Base-by-base conservation (phyloP, 2,113 vertebrate species). In the Psettodes erumei region DNA sequence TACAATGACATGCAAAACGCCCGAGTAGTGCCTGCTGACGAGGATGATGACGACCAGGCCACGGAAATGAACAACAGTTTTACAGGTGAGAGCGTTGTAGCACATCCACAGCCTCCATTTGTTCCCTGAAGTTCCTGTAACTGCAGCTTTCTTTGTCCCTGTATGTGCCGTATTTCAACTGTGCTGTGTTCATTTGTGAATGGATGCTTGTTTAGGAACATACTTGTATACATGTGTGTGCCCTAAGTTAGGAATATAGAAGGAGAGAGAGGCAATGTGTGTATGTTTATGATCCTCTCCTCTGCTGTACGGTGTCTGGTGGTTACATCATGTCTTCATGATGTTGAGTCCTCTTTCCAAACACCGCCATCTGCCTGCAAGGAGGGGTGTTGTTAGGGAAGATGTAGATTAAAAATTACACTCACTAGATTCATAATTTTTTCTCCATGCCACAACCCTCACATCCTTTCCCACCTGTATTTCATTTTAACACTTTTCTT, bases 61-160 rank as follows among this genome's bases (percentile, higher is more conserved):
- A 94, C 96, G 96, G 97, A 98, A 96, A 99, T 99, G 97, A 99
- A 96, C 95, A 99, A 96, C 94, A 96, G 96, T 91, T 97, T 98
- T 93, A 98, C 97, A 98, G 97, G 97, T 99, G 95, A 96, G 88
- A 50, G 55, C 32, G 12, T 69, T 6, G 40, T 58, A 48, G 56
- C 58, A 5, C 23, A n/a, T 72, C 12, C 63, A 21, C 66, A 32
- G 60, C 40, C 23, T 64, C 62, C 4, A 19, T n/a, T 13, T 21
- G 3, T 66, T 51, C 4, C 59, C 42, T 23, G 23, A 61, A 67
- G 56, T 83, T 78, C 62, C 12, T 33, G 21, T 50, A 40, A 33
- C 32, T 45, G 21, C 13, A 33, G 65, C 56, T 64, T 51, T 72
- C 30, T 55, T n/a, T 51, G 32, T 48, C 58, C 35, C 23, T 63